A percentile compares a stretch with the other conserved stretches of the same genome.
Conservation (phyloP, 2,797 vertebrate genomes). For the Simalia tracyae region DNA sequence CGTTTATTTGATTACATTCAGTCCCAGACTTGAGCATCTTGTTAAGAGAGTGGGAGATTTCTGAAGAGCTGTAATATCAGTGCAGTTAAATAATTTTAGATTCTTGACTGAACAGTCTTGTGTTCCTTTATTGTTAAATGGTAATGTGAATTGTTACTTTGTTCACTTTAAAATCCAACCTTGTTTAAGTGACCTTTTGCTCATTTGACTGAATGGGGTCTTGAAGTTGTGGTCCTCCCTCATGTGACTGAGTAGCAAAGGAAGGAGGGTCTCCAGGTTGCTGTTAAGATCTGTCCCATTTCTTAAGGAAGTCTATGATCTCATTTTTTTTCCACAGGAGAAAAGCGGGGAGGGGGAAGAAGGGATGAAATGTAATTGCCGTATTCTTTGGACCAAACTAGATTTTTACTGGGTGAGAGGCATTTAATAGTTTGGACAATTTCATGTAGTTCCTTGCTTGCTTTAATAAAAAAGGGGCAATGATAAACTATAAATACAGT, state of each 20-base stretch:
- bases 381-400: not conserved
- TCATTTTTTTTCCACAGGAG: too few species aligned
- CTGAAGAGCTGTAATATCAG: not conserved
- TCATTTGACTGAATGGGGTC: not conserved
- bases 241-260: not conserved
- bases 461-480: not conserved
- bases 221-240: not conserved
- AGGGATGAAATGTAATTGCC: not conserved
- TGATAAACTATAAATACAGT: too few species aligned
- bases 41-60: not conserved
- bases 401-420: not conserved
- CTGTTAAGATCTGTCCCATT: not conserved
- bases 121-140: not conserved
- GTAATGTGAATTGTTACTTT: not conserved
- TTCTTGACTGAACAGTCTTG: not conserved
- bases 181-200: not conserved
- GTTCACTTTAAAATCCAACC: not conserved
- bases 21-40: too few species aligned
- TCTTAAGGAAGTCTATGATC: not conserved
- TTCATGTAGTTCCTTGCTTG: not conserved
- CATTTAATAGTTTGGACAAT: not conserved
- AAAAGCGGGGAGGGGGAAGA: not conserved
- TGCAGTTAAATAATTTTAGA: not conserved
- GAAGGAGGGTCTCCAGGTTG: not conserved
- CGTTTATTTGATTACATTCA: too few species aligned